Base-by-base conservation (phyloP, 1,140 invertebrate genomes). In the Euglossa dilemma region DNA sequence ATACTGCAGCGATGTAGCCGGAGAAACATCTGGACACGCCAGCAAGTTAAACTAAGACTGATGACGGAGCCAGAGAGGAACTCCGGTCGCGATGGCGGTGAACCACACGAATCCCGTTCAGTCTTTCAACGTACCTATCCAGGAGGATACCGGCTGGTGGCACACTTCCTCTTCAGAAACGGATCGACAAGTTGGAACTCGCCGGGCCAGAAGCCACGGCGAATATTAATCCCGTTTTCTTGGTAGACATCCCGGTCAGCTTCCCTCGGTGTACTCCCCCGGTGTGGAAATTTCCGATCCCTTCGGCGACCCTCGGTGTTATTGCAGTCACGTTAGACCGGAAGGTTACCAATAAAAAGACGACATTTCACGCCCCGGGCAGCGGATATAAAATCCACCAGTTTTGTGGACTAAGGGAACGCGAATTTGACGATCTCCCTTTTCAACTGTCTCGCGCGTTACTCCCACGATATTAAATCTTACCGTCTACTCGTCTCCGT, bases 221-320 rank as follows among this genome's bases (percentile, higher is more conserved):
- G 78, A 80, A 80, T 80, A 73, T 80, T 80, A 80, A 80, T 73
- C 78, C 57, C 28, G 57, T 72, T 80, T 59, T 28, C 69, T 63
- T 23, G 47, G 66, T n/a, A 20, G 56, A 80, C 28, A 47, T 25
- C 36, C 11, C 20, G 36, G 16, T 66, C 20, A 72, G 16, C 47
- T 54, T 64, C 6, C 67, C n/a, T 14, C 43, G 45, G 59, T 61
- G 18, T 70, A 36, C n/a, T 45, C 45, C 56, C n/a, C n/a, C n/a
- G n/a, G n/a, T n/a, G 52, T 59, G 50, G 56, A 66, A 76, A 82
- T 82, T 67, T 45, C 18, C 52, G 16, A 52, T n/a, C 63, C 43
- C 45, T 52, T 52, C 76, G 64, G 23, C 6, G 28, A 54, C 54
- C 11, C n/a, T 25, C 52, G 25, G 20, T 75, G 43, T 82, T 77